phyloP scores from a whole-genome alignment of 2,797 vertebrate genomes.

The Mormyrus hasselquistii region DNA sequence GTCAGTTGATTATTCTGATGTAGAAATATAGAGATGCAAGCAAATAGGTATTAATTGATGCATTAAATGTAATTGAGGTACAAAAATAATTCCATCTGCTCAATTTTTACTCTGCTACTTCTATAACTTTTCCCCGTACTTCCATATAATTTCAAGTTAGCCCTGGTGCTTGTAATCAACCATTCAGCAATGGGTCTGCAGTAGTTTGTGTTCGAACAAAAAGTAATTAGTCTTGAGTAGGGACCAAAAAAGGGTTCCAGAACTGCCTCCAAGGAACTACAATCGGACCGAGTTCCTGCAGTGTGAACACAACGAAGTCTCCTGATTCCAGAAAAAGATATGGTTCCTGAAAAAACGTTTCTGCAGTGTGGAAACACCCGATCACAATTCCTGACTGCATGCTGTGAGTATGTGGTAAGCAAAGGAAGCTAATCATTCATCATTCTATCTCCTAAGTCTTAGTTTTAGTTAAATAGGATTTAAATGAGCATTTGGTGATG shows the following conservation, averaged over 20 bases:
- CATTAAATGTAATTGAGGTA: not conserved
- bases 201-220: not conserved
- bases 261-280: not conserved
- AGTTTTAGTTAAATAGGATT: not conserved
- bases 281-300: not conserved
- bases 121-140: not conserved
- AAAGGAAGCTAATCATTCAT: not conserved
- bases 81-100: not conserved
- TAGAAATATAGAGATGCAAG: not conserved
- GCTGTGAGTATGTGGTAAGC: not conserved
- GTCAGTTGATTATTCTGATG: not conserved
- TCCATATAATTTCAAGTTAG: not conserved
- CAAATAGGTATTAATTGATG: not conserved
- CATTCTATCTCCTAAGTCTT: not conserved
- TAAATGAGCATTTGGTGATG: not conserved
- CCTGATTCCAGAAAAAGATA: not conserved
- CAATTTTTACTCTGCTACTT: not conserved
- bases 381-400: not conserved
- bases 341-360: not conserved
- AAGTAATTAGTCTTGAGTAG: not conserved
- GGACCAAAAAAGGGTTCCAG: not conserved
- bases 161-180: not conserved
- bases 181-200: not conserved
- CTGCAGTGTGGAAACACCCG: not conserved
- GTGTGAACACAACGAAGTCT: not conserved